Evolutionary conservation across 2,113 vertebrate species (phyloP), one percentile per base, ranked within the genome.

Genomic region (Raja brachyura): DNA sequence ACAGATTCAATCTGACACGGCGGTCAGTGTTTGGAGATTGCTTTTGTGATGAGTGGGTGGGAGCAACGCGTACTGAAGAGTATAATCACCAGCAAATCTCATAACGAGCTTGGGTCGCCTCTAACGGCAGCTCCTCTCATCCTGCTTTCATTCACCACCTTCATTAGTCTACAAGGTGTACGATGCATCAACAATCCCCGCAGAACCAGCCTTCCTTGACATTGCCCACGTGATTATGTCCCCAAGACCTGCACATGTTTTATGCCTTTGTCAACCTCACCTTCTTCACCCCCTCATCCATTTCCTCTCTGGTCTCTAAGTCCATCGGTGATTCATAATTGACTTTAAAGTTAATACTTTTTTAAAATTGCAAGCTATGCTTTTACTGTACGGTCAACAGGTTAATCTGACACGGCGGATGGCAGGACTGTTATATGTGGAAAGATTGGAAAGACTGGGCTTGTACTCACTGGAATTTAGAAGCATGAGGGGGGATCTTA

Each of bases 261-360:
- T n/a, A 63, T 18, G n/a, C 28, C n/a, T 88, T 63, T 88, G 59
- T 63, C 83, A 88, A 63, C 83, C 63, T 88, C 59, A 88, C 28
- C 18, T 88, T 88, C 63, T 88, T 56, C 59, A 7, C 63, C 31
- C 28, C 28, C 18, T 31, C 28, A 66, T 63, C 63, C 63, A 5
- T 88, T 86, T 63, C n/a, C 13, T 31, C 63, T 66, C n/a, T 63
- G 59, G 28, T n/a, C 28, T 66, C n/a, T 88, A 31, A 63, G 28
- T 33, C 5, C 28, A 59, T 11, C 3, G 0, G 2, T 61, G 25
- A 11, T 5, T 61, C 20, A 83, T 28, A 22, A 83, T 59, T 0
- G 3, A 63, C 61, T 88, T 86, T n/a, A 61, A 5, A 18, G 70
- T 73, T 73, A 73, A 73, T 20, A 73, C 70, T 86, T 59, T n/a